Base-by-base conservation (phyloP, 53 echinoderm and acorn worm species). In the Echinarachnius parma region DNA sequence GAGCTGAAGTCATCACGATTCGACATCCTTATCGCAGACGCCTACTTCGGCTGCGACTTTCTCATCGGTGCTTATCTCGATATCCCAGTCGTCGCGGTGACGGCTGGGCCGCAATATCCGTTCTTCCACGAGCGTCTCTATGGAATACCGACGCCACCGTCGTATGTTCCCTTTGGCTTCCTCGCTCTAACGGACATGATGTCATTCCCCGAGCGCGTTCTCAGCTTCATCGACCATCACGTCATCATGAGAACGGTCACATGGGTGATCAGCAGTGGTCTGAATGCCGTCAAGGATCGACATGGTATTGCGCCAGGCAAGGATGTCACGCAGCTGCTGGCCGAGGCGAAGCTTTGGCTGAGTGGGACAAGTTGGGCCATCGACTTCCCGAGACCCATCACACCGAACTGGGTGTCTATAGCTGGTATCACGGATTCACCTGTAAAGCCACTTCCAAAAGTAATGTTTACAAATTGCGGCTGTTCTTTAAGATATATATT, bases 21-120 rank as follows among this genome's bases (percentile, higher is more conserved):
- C 34, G 70, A 70, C 14, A 10, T 70, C 36, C 21, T 70, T 4
- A 70, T 70, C 54, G 70, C 37, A 23, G 70, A 70, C 34, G 34
- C 24, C 1, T 53, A 53, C 20, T 53, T 53, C 13, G 53, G 33
- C 7, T 52, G 70, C 31, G 70, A 70, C 15, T 36, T 42, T 36
- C 36, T 62, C 21, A 25, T 70, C 15, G 8, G 16, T 34, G 39
- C 35, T 13, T 70, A 70, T 36, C 70, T 70, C 1, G 70, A 50
- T 4, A n/a, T 75, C 33, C 58, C 58, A 2, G 2, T 18, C 21
- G 42, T 75, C 27, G 75, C 60, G 7, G 44, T 75, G 27, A 75
- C 75, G 31, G 31, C 60, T 5, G 5, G 29, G 18, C 18, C 9
- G n/a, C 31, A 54, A 21, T 70, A 70, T 10, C 70, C 70, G 0